A percentile compares a stretch with the other conserved stretches of the same genome.
Evolutionary conservation across 2,113 vertebrate genomes (phyloP).

Genomic region (Condylura cristata): DNA sequence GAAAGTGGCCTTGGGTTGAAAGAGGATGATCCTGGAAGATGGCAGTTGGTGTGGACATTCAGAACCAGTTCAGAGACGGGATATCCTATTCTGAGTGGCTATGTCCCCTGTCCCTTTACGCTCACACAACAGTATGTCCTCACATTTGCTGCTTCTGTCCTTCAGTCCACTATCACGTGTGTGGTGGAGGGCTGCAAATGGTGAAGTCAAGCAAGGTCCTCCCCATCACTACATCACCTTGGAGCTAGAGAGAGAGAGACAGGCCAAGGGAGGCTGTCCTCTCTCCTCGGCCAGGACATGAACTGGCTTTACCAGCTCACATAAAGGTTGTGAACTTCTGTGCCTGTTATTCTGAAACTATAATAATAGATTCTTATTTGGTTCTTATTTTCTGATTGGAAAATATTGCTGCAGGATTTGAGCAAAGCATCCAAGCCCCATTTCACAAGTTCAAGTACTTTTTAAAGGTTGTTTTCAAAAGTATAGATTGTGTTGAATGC

Average conservation of each 20-base stretch:
- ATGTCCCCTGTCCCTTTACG: accelerated
- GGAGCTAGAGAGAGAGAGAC: neutral
- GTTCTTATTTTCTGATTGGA: conserved; percentile 22
- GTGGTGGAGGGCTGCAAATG: neutral
- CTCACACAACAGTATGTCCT: neutral
- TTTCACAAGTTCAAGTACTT: conserved; percentile 46
- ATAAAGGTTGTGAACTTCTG: neutral
- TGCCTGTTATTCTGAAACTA: neutral
- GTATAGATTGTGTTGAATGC: conserved; percentile 51
- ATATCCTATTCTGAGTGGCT: neutral
- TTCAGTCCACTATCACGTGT: no score
- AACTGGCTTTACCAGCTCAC: neutral
- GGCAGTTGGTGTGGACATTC: neutral
- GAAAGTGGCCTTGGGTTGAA: neutral
- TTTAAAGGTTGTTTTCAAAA: conserved; percentile 34
- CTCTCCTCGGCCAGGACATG: neutral
- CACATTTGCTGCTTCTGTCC: neutral
- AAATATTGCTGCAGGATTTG: conserved; percentile 40
- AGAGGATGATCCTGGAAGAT: no score
- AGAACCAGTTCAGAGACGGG: neutral
- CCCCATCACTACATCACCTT: no score
- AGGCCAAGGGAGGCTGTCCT: neutral
- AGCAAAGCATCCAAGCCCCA: neutral
- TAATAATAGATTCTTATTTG: neutral
- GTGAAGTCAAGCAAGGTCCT: neutral